Evolutionary conservation across 2,888 invertebrate genomes (phyloP).

Genomic region (Atethmia centrago): DNA sequence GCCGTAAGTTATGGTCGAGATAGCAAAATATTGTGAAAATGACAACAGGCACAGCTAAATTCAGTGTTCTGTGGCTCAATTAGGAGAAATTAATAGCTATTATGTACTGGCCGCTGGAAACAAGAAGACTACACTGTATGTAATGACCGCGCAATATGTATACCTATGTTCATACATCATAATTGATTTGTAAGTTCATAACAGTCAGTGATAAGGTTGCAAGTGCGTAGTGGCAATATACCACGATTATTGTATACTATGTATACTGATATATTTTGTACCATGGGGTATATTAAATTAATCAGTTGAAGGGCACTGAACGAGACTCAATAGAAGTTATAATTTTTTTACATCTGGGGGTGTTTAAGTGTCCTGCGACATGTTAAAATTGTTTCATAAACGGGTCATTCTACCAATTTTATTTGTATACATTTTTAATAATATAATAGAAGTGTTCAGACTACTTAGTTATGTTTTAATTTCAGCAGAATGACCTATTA

Average conservation of each 20-base stretch:
- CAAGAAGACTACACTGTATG: conserved; percentile 5
- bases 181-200: conserved; percentile 10
- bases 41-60: conserved; percentile 15
- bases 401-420: conserved; percentile 3
- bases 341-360: not conserved
- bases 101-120: conserved; percentile 15
- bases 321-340: not conserved
- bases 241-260: conserved; percentile 42
- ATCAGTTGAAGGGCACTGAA: not conserved
- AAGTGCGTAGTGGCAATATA: conserved; percentile 31
- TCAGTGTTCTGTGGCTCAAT: conserved; percentile 38
- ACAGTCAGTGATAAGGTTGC: conserved; percentile 23
- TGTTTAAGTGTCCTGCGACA: not conserved
- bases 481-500: not conserved
- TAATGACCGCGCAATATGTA: not conserved
- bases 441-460: not conserved
- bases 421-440: not conserved
- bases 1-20: conserved; percentile 29
- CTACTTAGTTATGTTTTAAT: not conserved
- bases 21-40: conserved; percentile 35
- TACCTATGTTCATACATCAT: not conserved
- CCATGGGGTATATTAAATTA: conserved; percentile 2
- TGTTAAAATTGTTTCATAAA: not conserved
- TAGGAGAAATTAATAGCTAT: conserved; percentile 22
- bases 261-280: conserved; percentile 44